Conservation (phyloP, 2,797 vertebrate species). For the Brachyrhaphis roseni region DNA sequence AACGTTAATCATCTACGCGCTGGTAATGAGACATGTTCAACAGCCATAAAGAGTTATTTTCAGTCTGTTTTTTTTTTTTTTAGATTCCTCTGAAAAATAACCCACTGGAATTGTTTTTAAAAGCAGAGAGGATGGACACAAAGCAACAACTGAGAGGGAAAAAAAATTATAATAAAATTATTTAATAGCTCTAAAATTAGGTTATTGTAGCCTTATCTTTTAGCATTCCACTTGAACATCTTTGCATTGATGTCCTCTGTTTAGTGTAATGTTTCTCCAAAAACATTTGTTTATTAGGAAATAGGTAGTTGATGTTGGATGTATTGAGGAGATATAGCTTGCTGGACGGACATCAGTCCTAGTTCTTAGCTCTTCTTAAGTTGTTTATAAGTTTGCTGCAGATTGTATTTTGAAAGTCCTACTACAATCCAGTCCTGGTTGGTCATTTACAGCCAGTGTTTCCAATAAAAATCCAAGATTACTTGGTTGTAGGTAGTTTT, state of each 20-base stretch:
- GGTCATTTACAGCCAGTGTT: neutral
- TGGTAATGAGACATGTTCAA: constrained; percentile 66
- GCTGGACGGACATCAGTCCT: neutral
- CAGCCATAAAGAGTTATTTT: constrained; percentile 66
- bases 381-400: neutral
- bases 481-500: neutral
- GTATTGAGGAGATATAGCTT: constrained; percentile 19
- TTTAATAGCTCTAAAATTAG: constrained; percentile 27
- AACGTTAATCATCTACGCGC: constrained; percentile 80
- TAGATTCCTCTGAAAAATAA: constrained; percentile 23
- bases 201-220: constrained; percentile 10
- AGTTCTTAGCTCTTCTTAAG: neutral
- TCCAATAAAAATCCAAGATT: neutral
- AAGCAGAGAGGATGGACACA: constrained; percentile 3
- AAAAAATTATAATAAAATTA: constrained; percentile 16
- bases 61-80: constrained; percentile 40
- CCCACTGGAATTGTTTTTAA: constrained; percentile 9
- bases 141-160: constrained; percentile 21
- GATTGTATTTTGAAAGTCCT: neutral
- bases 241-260: constrained; percentile 23
- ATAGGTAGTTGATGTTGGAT: constrained; percentile 68
- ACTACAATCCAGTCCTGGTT: constrained; percentile 15
- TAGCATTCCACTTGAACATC: constrained; percentile 43
- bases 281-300: constrained; percentile 8
- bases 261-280: constrained; percentile 24